Conservation (phyloP, 2,113 vertebrate genomes). For the Petroica traversi region DNA sequence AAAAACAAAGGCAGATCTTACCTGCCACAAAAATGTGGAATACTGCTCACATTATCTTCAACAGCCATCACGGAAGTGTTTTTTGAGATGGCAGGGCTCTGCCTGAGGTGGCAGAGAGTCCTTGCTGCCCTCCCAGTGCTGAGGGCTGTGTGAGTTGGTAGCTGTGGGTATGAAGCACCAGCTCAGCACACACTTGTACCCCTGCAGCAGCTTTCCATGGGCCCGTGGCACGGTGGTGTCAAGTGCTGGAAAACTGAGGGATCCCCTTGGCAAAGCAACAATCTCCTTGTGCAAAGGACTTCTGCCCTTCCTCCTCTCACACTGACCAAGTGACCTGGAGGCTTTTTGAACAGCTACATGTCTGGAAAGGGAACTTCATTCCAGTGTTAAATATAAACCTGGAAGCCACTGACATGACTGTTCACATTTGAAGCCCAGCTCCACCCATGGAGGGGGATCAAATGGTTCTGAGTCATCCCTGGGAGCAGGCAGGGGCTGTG, state of each 20-base stretch:
- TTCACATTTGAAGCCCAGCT: not conserved
- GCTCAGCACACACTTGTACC: not conserved
- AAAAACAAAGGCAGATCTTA: constrained; percentile 28
- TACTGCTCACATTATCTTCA: not conserved
- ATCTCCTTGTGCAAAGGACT: not conserved
- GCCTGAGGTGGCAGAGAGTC: not conserved
- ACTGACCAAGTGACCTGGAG: not conserved
- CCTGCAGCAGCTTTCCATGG: not conserved
- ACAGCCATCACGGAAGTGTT: not conserved
- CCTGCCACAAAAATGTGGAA: not conserved
- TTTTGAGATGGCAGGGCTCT: not conserved
- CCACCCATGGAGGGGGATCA: not conserved
- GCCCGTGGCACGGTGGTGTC: fast-evolving
- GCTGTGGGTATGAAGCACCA: not conserved
- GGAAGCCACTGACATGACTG: not conserved
- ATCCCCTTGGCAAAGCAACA: not conserved
- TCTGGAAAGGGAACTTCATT: not conserved
- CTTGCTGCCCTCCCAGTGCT: fast-evolving
- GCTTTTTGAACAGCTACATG: not conserved
- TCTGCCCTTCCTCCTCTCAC: not conserved
- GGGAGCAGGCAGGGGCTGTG: not conserved
- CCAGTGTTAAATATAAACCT: not conserved
- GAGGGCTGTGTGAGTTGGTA: not conserved
- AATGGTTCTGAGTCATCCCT: not conserved
- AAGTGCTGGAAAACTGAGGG: not conserved